Percentiles rank a stretch among this genome's conserved stretches.
Conservation (phyloP, 1,140 invertebrate genomes). For the Drosophila elegans region DNA sequence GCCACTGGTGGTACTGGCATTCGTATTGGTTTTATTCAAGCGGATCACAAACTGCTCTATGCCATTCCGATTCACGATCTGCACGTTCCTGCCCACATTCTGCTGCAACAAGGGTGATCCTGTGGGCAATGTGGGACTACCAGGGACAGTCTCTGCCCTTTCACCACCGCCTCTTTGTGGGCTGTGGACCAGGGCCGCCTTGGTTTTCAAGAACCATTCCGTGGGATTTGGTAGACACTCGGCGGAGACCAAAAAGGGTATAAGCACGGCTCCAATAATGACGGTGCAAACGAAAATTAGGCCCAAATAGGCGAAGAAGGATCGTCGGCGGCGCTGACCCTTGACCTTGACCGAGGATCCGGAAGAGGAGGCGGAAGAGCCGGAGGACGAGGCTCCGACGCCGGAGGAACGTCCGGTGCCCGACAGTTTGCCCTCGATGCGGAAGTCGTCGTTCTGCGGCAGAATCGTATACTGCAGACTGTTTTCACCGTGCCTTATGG, state of each 20-base stretch:
- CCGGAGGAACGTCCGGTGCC: conserved; percentile 46
- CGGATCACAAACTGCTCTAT: conserved; percentile 71
- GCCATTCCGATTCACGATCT: conserved; percentile 74
- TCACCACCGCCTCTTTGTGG: conserved; percentile 8
- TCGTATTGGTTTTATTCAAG: conserved; percentile 60
- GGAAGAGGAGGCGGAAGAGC: conserved; percentile 29
- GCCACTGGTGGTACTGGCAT: neutral
- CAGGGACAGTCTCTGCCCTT: neutral
- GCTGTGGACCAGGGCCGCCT: conserved; percentile 69
- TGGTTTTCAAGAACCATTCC: conserved; percentile 85
- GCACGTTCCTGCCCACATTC: conserved; percentile 69
- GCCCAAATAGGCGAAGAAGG: conserved; percentile 81
- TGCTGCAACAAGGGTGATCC: conserved; percentile 29
- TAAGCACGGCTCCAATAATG: conserved; percentile 77
- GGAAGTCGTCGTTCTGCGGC: conserved; percentile 89
- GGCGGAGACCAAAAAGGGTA: conserved; percentile 80
- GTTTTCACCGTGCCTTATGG: conserved; percentile 90
- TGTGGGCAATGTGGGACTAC: conserved; percentile 11
- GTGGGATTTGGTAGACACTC: conserved; percentile 80
- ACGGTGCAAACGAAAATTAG: conserved; percentile 82
- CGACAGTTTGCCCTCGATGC: conserved; percentile 86
- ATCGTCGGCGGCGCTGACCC: conserved; percentile 63
- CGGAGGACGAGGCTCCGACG: conserved; percentile 20
- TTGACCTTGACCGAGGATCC: conserved; percentile 21
- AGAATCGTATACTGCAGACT: conserved; percentile 90